phyloP scores from a whole-genome alignment of 1,140 invertebrate species.

The Bombus waltoni region DNA sequence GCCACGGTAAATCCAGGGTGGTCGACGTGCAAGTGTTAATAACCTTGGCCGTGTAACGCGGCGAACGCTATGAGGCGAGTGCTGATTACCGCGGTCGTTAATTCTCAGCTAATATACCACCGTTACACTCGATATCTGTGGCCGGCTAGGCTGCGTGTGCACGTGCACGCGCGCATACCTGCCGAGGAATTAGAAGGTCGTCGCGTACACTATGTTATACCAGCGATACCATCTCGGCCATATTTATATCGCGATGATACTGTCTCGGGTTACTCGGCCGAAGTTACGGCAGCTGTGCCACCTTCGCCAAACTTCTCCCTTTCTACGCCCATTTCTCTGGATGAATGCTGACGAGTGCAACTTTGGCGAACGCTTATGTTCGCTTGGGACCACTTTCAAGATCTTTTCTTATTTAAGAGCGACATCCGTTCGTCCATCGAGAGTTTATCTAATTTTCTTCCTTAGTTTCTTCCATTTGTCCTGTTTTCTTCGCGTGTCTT shows the following conservation, averaged over 20 bases:
- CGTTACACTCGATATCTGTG: constrained; percentile 63
- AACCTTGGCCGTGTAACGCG: constrained; percentile 69
- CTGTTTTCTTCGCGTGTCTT: too few species aligned
- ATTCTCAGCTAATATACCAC: constrained; percentile 70
- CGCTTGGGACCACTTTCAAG: not conserved
- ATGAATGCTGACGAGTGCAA: not conserved
- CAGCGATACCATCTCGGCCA: constrained; percentile 72
- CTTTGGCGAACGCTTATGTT: not conserved
- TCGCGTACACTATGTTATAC: constrained; percentile 74
- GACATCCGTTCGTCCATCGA: not conserved
- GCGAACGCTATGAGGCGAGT: constrained; percentile 70
- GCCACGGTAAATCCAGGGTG: constrained; percentile 47
- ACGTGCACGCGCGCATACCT: constrained; percentile 53
- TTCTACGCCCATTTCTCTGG: not conserved
- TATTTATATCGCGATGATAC: constrained; percentile 70
- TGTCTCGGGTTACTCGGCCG: constrained; percentile 63
- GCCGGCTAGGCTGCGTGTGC: constrained; percentile 34
- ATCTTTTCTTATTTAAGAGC: not conserved
- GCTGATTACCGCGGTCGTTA: constrained; percentile 72
- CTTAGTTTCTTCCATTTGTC: not conserved
- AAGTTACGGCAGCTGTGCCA: constrained; percentile 59
- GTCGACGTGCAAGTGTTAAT: constrained; percentile 61
- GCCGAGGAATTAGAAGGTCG: constrained; percentile 75
- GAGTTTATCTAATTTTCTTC: not conserved
- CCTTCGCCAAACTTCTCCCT: constrained; percentile 18